Evolutionary conservation across 1,140 invertebrate genomes (phyloP), one percentile per base, ranked within the genome.

Genomic region (Drosophila asahinai): DNA sequence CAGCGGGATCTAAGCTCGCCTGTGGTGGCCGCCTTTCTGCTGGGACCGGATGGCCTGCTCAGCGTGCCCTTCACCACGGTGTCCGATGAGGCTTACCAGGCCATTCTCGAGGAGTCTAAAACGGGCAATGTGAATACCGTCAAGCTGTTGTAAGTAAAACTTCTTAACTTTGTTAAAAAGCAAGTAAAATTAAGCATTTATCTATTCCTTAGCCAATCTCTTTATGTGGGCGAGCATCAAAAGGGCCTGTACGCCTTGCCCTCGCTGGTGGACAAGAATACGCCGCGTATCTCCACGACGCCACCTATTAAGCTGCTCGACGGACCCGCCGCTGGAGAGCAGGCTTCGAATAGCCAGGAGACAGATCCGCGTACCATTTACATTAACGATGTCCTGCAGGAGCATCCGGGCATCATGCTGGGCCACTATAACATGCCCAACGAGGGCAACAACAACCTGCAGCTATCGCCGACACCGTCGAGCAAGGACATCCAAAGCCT

Each of bases 151-250:
- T 97, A 94, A 95, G 95, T 95, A 48, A 36, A 33, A 30, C 15
- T 17, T 9, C 27, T 30, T 30, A 30, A 6, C 27, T 30, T 7
- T 6, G 5, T 30, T 30, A 6, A 30, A 30, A 30, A 30, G 5
- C 27, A 30, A 30, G 5, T 30, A 7, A 30, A 30, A 6, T 30
- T 49, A 61, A 11, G 12, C 0, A 7, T 38, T 2, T 5, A 25
- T 38, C 8, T 7, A 25, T n/a, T 92, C 94, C 81, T 15, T 92
- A 98, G 97, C 80, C 97, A 97, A 59, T 99, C 98, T 1, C 94
- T 99, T 17, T 99, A 99, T 93, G 96, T 99, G 77, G 98, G 98
- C 7, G 97, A 99, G 93, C 96, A 98, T 93, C 96, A 98, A 93
- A 94, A 97, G 92, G 95, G 97, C 91, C 93, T 98, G 3, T 99